Percentiles rank a stretch among this genome's conserved stretches.
These are phyloP conservation scores for Urophycis tenuis DNA, from an alignment of 2,797 vertebrate genomes.

Conservation along the genomic window DNA sequence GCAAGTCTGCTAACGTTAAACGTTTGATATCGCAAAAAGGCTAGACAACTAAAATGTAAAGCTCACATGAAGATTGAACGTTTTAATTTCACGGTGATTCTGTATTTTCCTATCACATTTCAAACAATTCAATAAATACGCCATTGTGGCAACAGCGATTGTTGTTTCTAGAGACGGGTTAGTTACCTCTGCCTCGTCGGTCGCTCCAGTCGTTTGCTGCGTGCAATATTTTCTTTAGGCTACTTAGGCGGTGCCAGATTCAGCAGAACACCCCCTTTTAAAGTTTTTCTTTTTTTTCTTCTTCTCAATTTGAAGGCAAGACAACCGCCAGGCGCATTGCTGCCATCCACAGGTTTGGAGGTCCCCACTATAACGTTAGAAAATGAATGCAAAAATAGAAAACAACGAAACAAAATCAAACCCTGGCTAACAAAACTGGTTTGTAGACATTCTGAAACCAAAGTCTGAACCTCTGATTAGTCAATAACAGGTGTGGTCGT, in stretches of 20 bases:
- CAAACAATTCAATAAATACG: not conserved
- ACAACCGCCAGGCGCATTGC: not conserved
- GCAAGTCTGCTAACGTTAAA: constrained; percentile 23
- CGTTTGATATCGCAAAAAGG: not conserved
- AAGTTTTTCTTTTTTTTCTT: not conserved
- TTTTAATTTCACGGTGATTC: not conserved
- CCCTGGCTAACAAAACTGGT: not conserved
- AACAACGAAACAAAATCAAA: not conserved
- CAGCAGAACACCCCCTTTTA: constrained; percentile 14
- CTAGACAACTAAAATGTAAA: not conserved
- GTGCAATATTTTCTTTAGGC: constrained; percentile 47
- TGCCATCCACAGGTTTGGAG: not conserved
- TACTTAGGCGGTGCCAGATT: constrained; percentile 55
- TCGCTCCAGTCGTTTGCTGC: constrained; percentile 39
- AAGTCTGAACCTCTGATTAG: too few relatives aligned
- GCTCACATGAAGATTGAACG: not conserved
- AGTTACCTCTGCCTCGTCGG: constrained; percentile 27
- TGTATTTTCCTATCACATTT: not conserved
- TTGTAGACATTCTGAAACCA: not conserved
- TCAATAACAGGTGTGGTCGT: too few relatives aligned
- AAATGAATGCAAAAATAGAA: not conserved
- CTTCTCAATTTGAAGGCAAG: not conserved
- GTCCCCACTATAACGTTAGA: not conserved
- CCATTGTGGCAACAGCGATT: not conserved
- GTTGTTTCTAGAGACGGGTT: not conserved